Conservation (phyloP, 2,888 invertebrate species). For the Melinaea marsaeus region DNA sequence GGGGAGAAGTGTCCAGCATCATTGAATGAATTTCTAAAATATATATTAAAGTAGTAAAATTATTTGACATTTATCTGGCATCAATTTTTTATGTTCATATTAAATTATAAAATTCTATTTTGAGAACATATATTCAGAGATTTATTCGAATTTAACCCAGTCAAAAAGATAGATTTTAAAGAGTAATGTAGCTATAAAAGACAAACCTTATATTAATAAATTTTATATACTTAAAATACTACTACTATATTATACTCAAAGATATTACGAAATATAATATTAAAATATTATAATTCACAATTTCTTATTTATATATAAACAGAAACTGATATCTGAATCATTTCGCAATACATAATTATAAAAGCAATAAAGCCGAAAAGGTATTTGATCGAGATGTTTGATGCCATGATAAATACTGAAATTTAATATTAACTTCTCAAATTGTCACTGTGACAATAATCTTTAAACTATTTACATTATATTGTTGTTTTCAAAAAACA, state of each 20-base stretch:
- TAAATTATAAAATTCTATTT: no score
- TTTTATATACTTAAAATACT: no score
- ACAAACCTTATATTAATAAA: no score
- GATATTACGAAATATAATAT: no score
- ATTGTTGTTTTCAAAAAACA: not conserved
- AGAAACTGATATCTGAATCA: not conserved
- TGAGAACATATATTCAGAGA: no score
- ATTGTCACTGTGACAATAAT: conserved; percentile 2
- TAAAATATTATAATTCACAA: not conserved
- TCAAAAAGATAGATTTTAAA: no score
- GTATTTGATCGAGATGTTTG: not conserved
- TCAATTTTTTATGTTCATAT: no score
- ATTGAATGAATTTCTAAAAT: not conserved
- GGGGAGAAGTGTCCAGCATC: not conserved
- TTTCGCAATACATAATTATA: conserved; percentile 1
- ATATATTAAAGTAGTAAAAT: no score
- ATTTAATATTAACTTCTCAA: conserved; percentile 4
- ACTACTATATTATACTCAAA: no score
- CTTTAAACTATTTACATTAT: conserved; percentile 4
- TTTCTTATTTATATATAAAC: not conserved
- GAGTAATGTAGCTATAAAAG: no score
- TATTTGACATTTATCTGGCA: no score
- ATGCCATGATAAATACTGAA: not conserved
- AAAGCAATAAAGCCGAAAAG: conserved; percentile 1
- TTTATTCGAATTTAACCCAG: no score